These are phyloP conservation scores for Calephelis nemesis DNA, from an alignment of 1,140 invertebrate species.

Conservation along the genomic window DNA sequence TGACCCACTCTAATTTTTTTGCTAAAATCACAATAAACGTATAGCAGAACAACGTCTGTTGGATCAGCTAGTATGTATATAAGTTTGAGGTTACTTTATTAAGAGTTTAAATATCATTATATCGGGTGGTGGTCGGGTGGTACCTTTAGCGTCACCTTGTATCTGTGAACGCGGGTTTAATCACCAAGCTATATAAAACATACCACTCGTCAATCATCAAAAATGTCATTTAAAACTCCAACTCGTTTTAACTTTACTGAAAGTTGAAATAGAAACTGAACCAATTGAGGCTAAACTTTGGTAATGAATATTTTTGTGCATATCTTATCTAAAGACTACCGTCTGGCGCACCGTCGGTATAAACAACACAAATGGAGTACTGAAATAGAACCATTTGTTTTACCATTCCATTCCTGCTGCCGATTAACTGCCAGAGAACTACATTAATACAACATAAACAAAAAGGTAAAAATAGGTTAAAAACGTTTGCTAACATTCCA, in stretches of 20 bases:
- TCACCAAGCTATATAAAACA: neutral
- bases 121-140: too few species aligned
- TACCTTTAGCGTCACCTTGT: too few species aligned
- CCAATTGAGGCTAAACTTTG: constrained; percentile 28
- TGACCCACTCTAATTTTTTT: too few species aligned
- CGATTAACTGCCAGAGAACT: constrained; percentile 21
- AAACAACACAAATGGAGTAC: constrained; percentile 23
- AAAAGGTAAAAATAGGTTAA: constrained; percentile 25
- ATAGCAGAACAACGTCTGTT: too few species aligned
- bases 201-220: neutral
- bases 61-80: too few species aligned
- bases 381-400: constrained; percentile 30
- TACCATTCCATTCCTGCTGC: constrained; percentile 16
- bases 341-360: constrained; percentile 22
- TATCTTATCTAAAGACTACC: constrained; percentile 17
- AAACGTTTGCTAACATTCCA: constrained; percentile 21
- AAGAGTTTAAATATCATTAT: too few species aligned
- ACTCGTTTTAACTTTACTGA: neutral
- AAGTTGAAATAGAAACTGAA: constrained; percentile 7
- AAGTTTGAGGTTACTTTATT: too few species aligned
- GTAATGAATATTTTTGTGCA: constrained; percentile 34
- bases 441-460: constrained; percentile 25
- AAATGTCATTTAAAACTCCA: constrained; percentile 6
- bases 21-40: too few species aligned
- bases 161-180: too few species aligned